Evolutionary conservation across 2,113 vertebrate genomes (phyloP).

Genomic region (Oncorhynchus keta): DNA sequence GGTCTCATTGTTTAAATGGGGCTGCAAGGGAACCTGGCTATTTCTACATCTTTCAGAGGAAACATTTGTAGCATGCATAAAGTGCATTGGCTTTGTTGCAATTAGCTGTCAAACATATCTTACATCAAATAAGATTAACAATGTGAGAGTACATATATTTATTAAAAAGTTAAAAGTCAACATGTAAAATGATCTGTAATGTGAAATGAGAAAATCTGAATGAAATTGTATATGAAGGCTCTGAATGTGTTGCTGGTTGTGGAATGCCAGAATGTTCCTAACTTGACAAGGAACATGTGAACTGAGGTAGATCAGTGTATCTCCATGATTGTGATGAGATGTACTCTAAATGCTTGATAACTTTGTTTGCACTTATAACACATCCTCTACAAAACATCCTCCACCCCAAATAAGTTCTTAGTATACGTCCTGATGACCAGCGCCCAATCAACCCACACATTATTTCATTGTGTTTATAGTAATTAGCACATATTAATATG

Average conservation of each 20-base stretch:
- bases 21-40: constrained; percentile 64
- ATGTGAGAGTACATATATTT: constrained; percentile 15
- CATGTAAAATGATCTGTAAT: constrained; percentile 16
- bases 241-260: constrained; percentile 29
- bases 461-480: neutral
- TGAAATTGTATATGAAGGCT: constrained; percentile 46
- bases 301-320: constrained; percentile 40
- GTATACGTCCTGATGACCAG: constrained; percentile 19
- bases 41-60: constrained; percentile 63
- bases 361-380: constrained; percentile 68
- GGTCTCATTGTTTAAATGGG: constrained; percentile 70
- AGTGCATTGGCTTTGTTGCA: constrained; percentile 35
- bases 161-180: constrained; percentile 17
- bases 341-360: constrained; percentile 53
- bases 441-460: constrained; percentile 8
- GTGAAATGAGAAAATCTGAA: constrained; percentile 14
- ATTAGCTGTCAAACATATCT: constrained; percentile 61
- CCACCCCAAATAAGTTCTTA: constrained; percentile 13
- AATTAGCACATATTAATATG: neutral
- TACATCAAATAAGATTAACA: constrained; percentile 27
- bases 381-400: constrained; percentile 21
- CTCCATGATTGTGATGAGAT: constrained; percentile 47
- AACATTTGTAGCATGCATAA: constrained; percentile 51
- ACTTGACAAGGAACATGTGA: constrained; percentile 37
- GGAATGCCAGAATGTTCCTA: constrained; percentile 50